These are phyloP conservation scores for Glaucopsyche alexis DNA, from an alignment of 2,888 invertebrate species.

Conservation along the genomic window DNA sequence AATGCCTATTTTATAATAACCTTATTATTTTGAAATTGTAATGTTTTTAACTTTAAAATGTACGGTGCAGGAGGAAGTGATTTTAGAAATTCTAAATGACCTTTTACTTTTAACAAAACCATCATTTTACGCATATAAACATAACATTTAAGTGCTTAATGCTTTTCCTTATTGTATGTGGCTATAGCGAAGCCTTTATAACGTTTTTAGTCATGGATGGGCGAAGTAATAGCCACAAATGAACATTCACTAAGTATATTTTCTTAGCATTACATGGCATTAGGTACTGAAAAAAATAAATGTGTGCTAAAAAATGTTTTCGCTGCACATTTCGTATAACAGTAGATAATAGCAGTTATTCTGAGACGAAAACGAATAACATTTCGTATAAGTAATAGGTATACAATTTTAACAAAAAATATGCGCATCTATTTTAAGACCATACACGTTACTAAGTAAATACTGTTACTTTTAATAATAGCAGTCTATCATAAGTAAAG, in stretches of 20 bases:
- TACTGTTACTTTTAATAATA: no score
- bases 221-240: neutral
- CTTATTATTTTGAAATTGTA: no score
- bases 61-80: neutral
- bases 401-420: no score
- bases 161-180: neutral
- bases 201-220: conserved; percentile 1
- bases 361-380: no score
- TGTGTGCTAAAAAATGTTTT: neutral
- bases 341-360: no score
- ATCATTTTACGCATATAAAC: conserved; percentile 13
- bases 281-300: neutral
- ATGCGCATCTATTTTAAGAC: no score
- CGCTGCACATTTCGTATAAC: no score
- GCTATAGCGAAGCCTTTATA: neutral
- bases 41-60: no score
- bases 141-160: neutral
- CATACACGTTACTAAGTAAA: no score
- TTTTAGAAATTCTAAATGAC: neutral
- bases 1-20: no score
- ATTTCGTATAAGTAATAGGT: no score
- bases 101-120: conserved; percentile 10
- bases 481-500: no score
- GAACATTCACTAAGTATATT: conserved; percentile 4
- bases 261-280: neutral